A percentile compares a stretch with the other conserved stretches of the same genome.
Evolutionary conservation across 2,888 invertebrate genomes (phyloP).

Genomic region (Callinectes sapidus): DNA sequence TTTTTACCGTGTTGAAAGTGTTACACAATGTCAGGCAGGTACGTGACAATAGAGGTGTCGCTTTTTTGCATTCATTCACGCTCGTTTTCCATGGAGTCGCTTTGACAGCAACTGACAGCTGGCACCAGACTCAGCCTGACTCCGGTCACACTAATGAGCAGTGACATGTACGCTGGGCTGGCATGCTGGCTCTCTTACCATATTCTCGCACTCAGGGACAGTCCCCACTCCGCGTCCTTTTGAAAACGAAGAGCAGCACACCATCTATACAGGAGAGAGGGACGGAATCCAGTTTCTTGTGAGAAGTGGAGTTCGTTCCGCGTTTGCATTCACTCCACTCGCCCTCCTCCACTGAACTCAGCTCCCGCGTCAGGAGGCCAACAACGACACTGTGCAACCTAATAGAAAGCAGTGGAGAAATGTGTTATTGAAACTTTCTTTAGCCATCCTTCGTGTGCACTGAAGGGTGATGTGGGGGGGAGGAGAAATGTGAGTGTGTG

Average conservation of each 20-base stretch:
- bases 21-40: neutral
- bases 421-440: neutral
- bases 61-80: conserved; percentile 5
- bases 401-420: neutral
- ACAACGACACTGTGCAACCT: conserved; percentile 15
- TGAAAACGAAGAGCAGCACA: conserved; percentile 18
- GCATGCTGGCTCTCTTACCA: neutral
- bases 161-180: neutral
- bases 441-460: neutral
- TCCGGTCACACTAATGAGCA: neutral
- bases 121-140: neutral
- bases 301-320: conserved; percentile 19
- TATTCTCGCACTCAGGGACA: conserved; percentile 30
- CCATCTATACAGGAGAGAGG: conserved; percentile 32
- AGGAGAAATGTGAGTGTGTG: neutral
- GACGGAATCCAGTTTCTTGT: neutral
- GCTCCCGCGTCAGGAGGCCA: neutral
- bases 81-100: neutral
- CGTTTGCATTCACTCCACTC: neutral
- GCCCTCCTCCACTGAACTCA: neutral
- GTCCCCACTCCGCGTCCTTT: conserved; percentile 31
- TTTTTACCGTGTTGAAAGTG: neutral
- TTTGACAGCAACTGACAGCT: neutral
- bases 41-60: neutral
- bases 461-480: conserved; percentile 10